Evolutionary conservation across 2,797 vertebrate genomes (phyloP).

Genomic region (Lacerta bilineata): DNA sequence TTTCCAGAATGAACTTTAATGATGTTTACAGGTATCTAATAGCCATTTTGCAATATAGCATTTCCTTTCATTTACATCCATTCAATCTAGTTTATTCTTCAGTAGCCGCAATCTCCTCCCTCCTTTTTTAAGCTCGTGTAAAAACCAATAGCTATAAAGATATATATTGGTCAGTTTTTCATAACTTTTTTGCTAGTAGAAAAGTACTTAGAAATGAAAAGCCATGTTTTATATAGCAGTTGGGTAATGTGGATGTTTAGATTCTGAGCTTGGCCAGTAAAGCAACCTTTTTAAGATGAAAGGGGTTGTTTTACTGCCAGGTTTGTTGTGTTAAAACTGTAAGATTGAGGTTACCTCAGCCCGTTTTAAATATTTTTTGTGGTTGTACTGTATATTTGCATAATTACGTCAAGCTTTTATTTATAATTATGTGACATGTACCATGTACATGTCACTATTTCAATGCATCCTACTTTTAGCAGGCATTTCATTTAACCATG

Average conservation of each 20-base stretch:
- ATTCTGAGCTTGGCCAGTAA: slow-evolving; percentile 78
- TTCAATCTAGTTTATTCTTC: slow-evolving; percentile 64
- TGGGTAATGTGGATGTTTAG: slow-evolving; percentile 81
- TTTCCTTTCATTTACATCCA: slow-evolving; percentile 71
- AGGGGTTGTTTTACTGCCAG: slow-evolving; percentile 78
- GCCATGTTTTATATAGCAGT: slow-evolving; percentile 86
- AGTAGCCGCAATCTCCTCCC: slow-evolving; percentile 53
- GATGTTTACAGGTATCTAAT: slow-evolving; percentile 83
- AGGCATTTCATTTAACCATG: slow-evolving; percentile 83
- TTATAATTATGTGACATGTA: slow-evolving; percentile 87
- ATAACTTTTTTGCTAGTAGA: slow-evolving; percentile 83
- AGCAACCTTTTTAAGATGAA: slow-evolving; percentile 71
- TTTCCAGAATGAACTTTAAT: slow-evolving; percentile 72
- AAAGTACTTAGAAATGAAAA: slow-evolving; percentile 83
- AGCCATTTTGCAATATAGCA: slow-evolving; percentile 81
- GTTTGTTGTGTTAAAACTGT: slow-evolving; percentile 83
- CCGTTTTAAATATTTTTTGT: slow-evolving; percentile 83
- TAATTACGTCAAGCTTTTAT: slow-evolving; percentile 85
- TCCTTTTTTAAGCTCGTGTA: slow-evolving; percentile 73
- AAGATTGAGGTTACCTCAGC: slow-evolving; percentile 86
- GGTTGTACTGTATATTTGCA: slow-evolving; percentile 85
- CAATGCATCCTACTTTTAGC: slow-evolving; percentile 90
- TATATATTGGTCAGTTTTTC: slow-evolving; percentile 82
- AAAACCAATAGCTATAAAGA: slow-evolving; percentile 82
- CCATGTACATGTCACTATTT: slow-evolving; percentile 86